Base-by-base conservation (phyloP, 1,140 invertebrate species). In the Drosophila triauraria region DNA sequence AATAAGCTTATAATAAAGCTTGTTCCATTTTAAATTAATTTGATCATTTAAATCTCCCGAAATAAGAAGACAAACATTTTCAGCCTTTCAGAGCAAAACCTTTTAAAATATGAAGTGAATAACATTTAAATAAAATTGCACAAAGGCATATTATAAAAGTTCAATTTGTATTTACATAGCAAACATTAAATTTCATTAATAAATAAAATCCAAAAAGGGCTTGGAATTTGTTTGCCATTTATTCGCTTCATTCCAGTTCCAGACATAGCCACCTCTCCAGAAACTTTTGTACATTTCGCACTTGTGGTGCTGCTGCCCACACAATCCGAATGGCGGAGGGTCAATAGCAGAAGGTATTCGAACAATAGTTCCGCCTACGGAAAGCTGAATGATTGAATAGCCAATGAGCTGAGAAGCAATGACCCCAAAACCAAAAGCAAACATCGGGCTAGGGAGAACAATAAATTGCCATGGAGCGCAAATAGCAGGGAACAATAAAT, bases 371-470 rank as follows among this genome's bases (percentile, higher is more conserved):
- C 17, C 20, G 47, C 43, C 42, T n/a, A 46, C 57, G 32, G 56
- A 67, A 74, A 56, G 48, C 44, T 42, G 35, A 47, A 47, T 20
- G 47, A 27, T 72, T 72, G 53, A 72, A 79, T 46, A 57, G 57
- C 75, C 64, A 27, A 40, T 27, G 40, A 75, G 30, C 67, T 64
- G 50, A 8, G 30, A 75, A 71, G 61, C 67, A 62, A 75, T 88
- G 84, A 87, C 81, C 83, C 60, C 83, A 61, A 67, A 56, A 60
- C 48, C 60, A 51, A 78, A 67, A 47, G 68, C 63, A 77, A 78
- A 63, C 65, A 27, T 67, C 53, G 54, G 25, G 15, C 56, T 53
- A 27, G 48, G 46, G 42, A 63, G 40, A 63, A 61, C 47, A 64
- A 75, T 82, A 62, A 75, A 79, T 79, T 70, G 50, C 27, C 51